These are phyloP conservation scores for Ditula angustiorana DNA, from an alignment of 2,888 invertebrate species.

Conservation along the genomic window DNA sequence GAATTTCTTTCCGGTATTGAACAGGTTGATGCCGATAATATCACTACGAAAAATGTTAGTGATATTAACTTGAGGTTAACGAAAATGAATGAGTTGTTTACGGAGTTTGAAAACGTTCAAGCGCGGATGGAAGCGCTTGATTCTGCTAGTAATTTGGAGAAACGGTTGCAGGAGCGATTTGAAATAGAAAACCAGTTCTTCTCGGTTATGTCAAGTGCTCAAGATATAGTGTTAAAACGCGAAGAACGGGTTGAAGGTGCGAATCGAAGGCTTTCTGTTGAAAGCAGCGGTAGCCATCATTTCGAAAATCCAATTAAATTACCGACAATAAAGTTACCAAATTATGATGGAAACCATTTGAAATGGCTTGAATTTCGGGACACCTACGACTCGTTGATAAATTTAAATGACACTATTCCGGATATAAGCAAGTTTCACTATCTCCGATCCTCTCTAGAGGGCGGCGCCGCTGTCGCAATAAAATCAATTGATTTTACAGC, in stretches of 20 bases:
- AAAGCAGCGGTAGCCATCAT: not conserved
- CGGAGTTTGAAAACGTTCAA: conserved; percentile 6
- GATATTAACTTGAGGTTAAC: conserved; percentile 5
- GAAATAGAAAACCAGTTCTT: conserved; percentile 3
- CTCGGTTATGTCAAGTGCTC: conserved; percentile 3
- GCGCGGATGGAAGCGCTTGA: conserved; percentile 3
- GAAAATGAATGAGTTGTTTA: conserved; percentile 1
- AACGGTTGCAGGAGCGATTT: conserved; percentile 1
- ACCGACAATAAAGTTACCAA: conserved; percentile 26
- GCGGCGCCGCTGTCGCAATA: conserved; percentile 47
- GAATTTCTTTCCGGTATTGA: not conserved
- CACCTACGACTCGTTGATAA: conserved; percentile 26
- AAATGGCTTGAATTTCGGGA: conserved; percentile 37
- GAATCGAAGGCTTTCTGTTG: not conserved
- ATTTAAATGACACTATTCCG: conserved; percentile 3
- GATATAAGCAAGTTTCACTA: conserved; percentile 37
- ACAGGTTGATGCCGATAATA: not conserved
- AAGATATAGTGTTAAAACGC: not conserved
- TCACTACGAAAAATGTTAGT: not conserved
- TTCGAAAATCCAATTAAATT: not conserved
- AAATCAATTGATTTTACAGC: conserved; percentile 11
- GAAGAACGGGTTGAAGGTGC: not conserved
- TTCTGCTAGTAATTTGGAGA: not conserved
- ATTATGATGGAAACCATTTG: conserved; percentile 19
- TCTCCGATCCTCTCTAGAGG: conserved; percentile 18